Conservation (phyloP, 2,797 vertebrate species). For the Catostomus latipinnis region DNA sequence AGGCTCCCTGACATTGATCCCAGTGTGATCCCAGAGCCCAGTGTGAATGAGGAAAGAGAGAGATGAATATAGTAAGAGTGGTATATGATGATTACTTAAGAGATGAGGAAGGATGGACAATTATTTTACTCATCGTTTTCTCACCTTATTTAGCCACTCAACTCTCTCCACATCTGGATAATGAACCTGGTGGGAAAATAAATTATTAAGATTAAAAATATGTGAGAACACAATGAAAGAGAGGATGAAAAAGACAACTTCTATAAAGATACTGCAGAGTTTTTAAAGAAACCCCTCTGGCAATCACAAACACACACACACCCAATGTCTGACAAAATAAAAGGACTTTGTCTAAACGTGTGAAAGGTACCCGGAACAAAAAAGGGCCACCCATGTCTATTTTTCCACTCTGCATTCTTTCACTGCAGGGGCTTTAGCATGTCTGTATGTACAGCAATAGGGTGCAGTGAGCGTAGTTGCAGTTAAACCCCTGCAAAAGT, state of each 20-base stretch:
- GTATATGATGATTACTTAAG: not conserved
- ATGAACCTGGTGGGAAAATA: constrained; percentile 82
- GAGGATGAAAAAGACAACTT: not conserved
- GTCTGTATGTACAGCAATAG: not conserved
- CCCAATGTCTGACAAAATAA: not conserved
- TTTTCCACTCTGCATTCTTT: constrained; percentile 8
- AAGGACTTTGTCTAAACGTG: not conserved
- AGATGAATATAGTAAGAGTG: not conserved
- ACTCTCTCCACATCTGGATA: constrained; percentile 96
- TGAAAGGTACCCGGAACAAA: not conserved
- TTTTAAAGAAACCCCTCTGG: not conserved
- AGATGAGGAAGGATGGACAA: not conserved
- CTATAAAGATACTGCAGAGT: not conserved
- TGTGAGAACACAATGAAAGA: not conserved
- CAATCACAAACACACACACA: not conserved
- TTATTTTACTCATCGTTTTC: not conserved
- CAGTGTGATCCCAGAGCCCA: too few relatives aligned
- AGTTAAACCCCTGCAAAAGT: not conserved
- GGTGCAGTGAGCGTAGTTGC: not conserved
- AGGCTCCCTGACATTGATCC: too few relatives aligned
- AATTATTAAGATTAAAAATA: not conserved
- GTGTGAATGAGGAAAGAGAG: not conserved
- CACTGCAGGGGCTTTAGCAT: constrained; percentile 3
- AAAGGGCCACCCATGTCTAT: not conserved
- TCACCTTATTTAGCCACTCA: constrained; percentile 99